Evolutionary conservation across 2,113 vertebrate genomes (phyloP).

Genomic region (Cyphomyrus plagiostoma): DNA sequence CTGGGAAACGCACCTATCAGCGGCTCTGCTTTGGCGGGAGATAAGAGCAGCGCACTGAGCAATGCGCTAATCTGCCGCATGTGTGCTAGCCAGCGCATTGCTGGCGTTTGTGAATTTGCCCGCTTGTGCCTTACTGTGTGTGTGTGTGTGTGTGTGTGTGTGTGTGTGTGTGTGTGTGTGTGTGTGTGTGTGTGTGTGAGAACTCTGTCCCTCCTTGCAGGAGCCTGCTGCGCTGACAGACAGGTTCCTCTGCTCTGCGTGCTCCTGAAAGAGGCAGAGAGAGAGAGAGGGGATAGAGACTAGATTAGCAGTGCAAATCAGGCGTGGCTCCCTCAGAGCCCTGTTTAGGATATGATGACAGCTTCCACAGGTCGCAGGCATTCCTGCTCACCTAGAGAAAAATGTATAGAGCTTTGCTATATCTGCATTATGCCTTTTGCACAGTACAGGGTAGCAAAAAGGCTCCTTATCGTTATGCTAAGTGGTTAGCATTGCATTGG

Average conservation of each 20-base stretch:
- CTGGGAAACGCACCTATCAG: constrained; percentile 57
- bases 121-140: not conserved
- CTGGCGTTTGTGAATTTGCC: constrained; percentile 24
- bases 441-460: constrained; percentile 15
- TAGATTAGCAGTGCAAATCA: constrained; percentile 48
- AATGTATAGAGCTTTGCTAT: not conserved
- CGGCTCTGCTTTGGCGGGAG: constrained; percentile 24
- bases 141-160: not conserved
- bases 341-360: constrained; percentile 48
- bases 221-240: constrained; percentile 39
- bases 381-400: constrained; percentile 24
- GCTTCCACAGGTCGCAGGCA: constrained; percentile 38
- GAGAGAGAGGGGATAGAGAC: not conserved
- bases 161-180: not conserved
- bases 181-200: not conserved
- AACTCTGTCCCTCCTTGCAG: not conserved
- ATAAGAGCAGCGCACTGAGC: constrained; percentile 48
- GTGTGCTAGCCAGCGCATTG: constrained; percentile 31
- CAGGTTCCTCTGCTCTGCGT: constrained; percentile 30
- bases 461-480: constrained; percentile 11
- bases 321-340: constrained; percentile 46
- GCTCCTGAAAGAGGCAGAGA: not conserved
- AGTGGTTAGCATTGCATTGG: not conserved
- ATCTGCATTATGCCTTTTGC: constrained; percentile 21
- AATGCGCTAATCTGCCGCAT: constrained; percentile 43